Evolutionary conservation across 2,113 vertebrate genomes (phyloP).

Genomic region (Cyrtonyx montezumae): DNA sequence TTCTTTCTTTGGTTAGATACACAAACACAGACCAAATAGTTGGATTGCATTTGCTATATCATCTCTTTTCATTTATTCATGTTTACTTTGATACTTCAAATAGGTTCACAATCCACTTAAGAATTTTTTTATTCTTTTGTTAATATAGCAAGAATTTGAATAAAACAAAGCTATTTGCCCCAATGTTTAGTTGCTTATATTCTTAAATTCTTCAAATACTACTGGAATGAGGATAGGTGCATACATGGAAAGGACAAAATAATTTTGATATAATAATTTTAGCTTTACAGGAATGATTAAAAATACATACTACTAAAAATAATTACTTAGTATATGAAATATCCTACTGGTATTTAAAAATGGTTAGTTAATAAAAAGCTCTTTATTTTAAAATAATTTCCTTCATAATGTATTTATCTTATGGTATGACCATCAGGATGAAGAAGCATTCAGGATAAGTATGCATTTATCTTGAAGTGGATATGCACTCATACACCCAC

Average conservation of each 20-base stretch:
- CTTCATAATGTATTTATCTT: slow-evolving; percentile 45
- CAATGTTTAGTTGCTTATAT: background rate
- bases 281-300: slow-evolving; percentile 21
- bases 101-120: slow-evolving; percentile 59
- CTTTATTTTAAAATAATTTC: slow-evolving; percentile 46
- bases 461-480: background rate
- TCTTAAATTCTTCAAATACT: background rate
- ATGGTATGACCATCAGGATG: background rate
- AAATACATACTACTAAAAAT: slow-evolving; percentile 29
- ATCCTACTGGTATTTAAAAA: background rate
- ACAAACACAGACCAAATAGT: slow-evolving; percentile 47
- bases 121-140: too few species aligned
- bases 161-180: background rate
- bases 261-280: slow-evolving; percentile 51
- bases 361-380: background rate
- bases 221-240: background rate
- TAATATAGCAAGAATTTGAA: slow-evolving; percentile 30
- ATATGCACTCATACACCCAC: rapidly evolving
- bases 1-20: slow-evolving; percentile 40
- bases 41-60: background rate
- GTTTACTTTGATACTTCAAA: slow-evolving; percentile 50
- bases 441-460: background rate
- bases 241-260: slow-evolving; percentile 9
- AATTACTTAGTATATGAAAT: slow-evolving; percentile 13
- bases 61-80: background rate